phyloP scores from a whole-genome alignment of 1,140 invertebrate genomes.

The Formica exsecta region DNA sequence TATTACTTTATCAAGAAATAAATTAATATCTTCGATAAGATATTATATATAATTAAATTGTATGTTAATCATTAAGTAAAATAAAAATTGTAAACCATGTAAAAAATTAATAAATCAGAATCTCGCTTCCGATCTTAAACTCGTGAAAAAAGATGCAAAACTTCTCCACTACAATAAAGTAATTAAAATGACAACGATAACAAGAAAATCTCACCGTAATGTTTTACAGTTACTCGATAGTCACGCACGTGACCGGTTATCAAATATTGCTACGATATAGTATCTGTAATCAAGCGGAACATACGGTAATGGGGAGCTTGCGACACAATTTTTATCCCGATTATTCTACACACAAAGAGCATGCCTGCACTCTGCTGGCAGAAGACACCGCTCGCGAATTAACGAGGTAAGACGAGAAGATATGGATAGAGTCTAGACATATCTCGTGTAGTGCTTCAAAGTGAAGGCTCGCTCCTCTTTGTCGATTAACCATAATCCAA shows the following conservation, averaged over 20 bases:
- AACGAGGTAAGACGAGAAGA: background rate
- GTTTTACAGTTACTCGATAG: background rate
- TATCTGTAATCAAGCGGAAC: background rate
- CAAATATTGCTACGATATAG: conserved; percentile 9
- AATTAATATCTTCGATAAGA: too few species aligned
- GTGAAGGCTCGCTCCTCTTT: background rate
- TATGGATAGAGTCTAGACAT: too few species aligned
- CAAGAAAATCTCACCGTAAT: background rate
- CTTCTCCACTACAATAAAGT: conserved; percentile 4
- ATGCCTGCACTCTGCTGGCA: background rate
- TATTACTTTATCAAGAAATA: background rate
- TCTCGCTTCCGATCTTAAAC: background rate
- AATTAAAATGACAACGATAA: conserved; percentile 11
- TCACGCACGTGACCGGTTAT: background rate
- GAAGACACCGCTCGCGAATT: background rate
- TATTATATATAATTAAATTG: too few species aligned
- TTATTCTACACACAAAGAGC: too few species aligned
- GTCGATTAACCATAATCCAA: too few species aligned
- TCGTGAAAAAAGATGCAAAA: background rate
- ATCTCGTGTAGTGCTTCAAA: background rate
- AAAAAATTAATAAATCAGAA: conserved; percentile 6
- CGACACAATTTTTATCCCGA: conserved; percentile 17
- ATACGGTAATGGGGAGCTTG: background rate
- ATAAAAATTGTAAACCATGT: background rate
- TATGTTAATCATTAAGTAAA: background rate